Conservation (phyloP, 2,888 invertebrate genomes). For the Uloborus plumipes region DNA sequence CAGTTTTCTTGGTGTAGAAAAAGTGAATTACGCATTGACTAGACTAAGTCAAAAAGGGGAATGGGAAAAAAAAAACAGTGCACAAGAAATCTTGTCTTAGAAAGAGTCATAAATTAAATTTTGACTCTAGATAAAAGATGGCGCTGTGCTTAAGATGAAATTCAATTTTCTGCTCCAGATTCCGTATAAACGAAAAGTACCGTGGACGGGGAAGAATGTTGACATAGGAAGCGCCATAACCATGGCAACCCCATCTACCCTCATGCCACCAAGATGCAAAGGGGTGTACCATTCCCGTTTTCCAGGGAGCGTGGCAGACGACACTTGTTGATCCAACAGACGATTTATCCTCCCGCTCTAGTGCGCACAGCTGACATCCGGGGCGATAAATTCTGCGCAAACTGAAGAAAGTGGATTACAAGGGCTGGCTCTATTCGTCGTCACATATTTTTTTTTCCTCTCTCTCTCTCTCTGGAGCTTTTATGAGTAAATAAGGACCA, state of each 20-base stretch:
- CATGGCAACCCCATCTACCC: conserved; percentile 14
- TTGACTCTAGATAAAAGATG: background rate
- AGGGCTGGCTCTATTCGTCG: background rate
- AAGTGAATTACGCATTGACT: too few species aligned
- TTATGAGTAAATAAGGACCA: too few species aligned
- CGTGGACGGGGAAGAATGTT: background rate
- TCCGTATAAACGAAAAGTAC: background rate
- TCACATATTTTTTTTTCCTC: too few species aligned
- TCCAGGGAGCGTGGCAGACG: conserved; percentile 12
- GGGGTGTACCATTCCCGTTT: conserved; percentile 26
- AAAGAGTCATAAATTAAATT: too few species aligned
- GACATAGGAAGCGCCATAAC: conserved; percentile 6
- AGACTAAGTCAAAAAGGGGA: too few species aligned
- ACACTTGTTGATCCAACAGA: conserved; percentile 25
- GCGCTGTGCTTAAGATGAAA: background rate
- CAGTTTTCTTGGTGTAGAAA: too few species aligned
- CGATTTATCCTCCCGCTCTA: conserved; percentile 4
- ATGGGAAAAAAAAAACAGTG: too few species aligned
- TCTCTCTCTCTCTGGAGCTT: too few species aligned
- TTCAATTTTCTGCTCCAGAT: background rate
- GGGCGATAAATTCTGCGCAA: conserved; percentile 8
- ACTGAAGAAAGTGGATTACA: conserved; percentile 9
- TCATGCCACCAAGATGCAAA: background rate
- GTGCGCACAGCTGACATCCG: background rate
- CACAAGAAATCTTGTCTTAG: too few species aligned